phyloP scores from a whole-genome alignment of 2,888 invertebrate species.

The Yponomeuta cagnagella region DNA sequence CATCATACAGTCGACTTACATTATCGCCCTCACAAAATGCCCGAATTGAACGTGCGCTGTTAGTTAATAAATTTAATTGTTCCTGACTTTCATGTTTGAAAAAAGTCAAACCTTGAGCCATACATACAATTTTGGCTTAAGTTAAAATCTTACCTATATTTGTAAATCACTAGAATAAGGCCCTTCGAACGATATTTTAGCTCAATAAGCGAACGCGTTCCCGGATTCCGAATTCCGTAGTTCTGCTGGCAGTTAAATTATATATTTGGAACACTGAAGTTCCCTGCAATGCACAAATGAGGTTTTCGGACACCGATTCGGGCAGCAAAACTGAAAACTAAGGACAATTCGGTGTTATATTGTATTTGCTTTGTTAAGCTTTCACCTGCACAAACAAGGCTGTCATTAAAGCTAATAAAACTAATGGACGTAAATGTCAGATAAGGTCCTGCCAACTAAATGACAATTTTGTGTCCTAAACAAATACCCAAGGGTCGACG shows the following conservation, averaged over 20 bases:
- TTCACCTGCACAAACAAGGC: background rate
- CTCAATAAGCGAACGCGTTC: background rate
- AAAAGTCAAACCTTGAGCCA: no score
- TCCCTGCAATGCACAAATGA: background rate
- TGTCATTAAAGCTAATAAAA: background rate
- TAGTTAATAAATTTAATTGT: no score
- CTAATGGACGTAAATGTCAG: background rate
- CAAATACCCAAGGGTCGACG: background rate
- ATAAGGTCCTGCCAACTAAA: background rate
- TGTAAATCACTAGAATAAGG: background rate
- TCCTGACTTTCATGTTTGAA: no score
- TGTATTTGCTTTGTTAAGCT: background rate
- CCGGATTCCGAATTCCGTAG: background rate
- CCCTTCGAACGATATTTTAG: background rate
- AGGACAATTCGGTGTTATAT: background rate
- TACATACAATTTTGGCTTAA: no score
- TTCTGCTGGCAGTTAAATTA: background rate
- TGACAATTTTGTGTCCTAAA: background rate
- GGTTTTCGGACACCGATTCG: background rate
- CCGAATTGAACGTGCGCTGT: no score
- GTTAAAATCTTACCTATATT: background rate
- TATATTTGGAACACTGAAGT: background rate
- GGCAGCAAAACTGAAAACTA: background rate
- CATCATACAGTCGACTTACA: no score
- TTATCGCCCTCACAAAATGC: no score